Conservation (phyloP, 2,888 invertebrate species). For the Heterodera filipjevi region DNA sequence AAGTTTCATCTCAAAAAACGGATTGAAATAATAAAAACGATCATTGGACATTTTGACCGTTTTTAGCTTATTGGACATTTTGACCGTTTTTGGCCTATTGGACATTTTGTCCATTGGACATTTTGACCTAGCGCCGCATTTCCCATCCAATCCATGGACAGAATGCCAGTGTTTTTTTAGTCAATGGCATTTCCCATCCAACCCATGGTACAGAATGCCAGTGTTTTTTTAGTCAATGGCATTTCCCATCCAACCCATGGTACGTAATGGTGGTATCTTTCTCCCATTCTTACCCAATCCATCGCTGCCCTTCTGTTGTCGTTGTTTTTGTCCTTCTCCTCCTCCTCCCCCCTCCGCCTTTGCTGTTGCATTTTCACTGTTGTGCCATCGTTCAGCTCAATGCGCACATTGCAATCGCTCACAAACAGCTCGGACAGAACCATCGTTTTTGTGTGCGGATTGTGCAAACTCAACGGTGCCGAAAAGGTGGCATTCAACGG, state of each 20-base stretch:
- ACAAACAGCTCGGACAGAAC: conserved; percentile 73
- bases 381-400: conserved; percentile 72
- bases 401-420: conserved; percentile 85
- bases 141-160: no score
- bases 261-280: neutral
- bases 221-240: neutral
- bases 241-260: neutral
- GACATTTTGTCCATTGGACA: no score
- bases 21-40: no score
- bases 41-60: no score
- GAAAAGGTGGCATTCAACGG: conserved; percentile 88
- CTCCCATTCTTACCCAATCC: neutral
- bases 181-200: no score
- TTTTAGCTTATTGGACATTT: no score
- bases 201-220: neutral
- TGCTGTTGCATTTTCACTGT: neutral
- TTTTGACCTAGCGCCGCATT: no score
- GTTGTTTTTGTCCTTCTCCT: neutral
- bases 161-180: neutral
- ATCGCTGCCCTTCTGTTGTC: neutral
- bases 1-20: no score
- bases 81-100: no score
- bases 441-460: conserved; percentile 84
- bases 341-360: no score
- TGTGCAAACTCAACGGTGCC: conserved; percentile 87